phyloP scores from a whole-genome alignment of 2,113 vertebrate genomes.

The Lepus timidus region DNA sequence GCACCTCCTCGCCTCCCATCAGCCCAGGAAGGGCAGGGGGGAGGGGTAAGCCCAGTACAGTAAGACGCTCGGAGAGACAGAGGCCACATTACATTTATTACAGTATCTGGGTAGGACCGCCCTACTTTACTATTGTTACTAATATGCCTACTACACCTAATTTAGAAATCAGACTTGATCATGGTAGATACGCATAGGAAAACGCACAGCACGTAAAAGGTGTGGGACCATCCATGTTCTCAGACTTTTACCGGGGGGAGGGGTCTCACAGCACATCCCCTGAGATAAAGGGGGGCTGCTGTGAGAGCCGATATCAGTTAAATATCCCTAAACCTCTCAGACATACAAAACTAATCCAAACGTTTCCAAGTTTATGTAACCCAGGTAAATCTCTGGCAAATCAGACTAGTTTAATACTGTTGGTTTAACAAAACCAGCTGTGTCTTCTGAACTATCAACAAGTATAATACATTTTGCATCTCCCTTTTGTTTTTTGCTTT shows the following conservation, averaged over 20 bases:
- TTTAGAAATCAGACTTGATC: background rate
- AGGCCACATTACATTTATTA: background rate
- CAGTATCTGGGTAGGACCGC: background rate
- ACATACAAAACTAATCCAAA: background rate
- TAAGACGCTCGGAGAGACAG: background rate
- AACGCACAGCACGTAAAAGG: background rate
- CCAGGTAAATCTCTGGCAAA: background rate
- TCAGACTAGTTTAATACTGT: background rate
- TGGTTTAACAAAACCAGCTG: conserved; percentile 11
- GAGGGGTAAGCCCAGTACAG: too few species aligned
- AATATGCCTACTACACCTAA: background rate
- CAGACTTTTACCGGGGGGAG: background rate
- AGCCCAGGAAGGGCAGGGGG: background rate
- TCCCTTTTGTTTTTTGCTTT: background rate
- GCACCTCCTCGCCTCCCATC: background rate
- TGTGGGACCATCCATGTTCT: background rate
- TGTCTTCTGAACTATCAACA: background rate
- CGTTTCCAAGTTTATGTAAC: conserved; percentile 16
- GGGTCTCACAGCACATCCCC: background rate
- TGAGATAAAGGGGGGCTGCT: background rate
- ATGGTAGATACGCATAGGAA: background rate
- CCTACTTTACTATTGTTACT: conserved; percentile 14
- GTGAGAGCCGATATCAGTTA: background rate
- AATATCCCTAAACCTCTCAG: background rate
- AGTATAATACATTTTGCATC: background rate